Conservation (phyloP, 2,797 vertebrate genomes). For the Xiphophorus birchmanni region DNA sequence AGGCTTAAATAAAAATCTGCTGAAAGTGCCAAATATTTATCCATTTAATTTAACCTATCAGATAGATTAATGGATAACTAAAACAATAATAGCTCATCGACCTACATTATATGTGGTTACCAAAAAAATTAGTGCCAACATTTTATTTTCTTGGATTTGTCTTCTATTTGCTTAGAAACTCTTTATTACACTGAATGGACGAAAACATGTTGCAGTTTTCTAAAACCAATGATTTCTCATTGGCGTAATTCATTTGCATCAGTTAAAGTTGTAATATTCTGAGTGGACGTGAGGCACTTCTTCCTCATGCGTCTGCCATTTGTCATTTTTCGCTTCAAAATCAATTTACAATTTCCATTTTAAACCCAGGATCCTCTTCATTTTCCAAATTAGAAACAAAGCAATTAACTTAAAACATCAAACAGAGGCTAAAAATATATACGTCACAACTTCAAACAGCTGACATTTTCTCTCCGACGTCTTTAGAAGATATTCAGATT, state of each 20-base stretch:
- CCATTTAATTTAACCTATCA: too few species aligned
- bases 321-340: background rate
- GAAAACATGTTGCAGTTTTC: background rate
- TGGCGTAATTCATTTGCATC: background rate
- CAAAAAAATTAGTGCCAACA: background rate
- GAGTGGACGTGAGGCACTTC: background rate
- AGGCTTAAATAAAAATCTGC: too few species aligned
- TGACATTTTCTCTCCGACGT: constrained; percentile 6
- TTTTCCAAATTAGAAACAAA: background rate
- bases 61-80: too few species aligned
- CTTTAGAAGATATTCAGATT: constrained; percentile 23
- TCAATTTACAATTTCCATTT: background rate
- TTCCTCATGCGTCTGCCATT: background rate
- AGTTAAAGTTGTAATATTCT: background rate
- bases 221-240: background rate
- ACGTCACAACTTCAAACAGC: constrained; percentile 3
- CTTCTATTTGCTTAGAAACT: background rate
- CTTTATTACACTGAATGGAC: background rate
- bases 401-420: background rate
- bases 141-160: background rate
- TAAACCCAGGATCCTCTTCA: background rate
- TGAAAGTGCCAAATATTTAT: too few species aligned
- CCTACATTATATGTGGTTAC: background rate
- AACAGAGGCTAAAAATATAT: background rate
- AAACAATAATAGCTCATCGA: too few species aligned